Evolutionary conservation across 2,888 invertebrate species (phyloP).

Genomic region (Coremacera marginata): DNA sequence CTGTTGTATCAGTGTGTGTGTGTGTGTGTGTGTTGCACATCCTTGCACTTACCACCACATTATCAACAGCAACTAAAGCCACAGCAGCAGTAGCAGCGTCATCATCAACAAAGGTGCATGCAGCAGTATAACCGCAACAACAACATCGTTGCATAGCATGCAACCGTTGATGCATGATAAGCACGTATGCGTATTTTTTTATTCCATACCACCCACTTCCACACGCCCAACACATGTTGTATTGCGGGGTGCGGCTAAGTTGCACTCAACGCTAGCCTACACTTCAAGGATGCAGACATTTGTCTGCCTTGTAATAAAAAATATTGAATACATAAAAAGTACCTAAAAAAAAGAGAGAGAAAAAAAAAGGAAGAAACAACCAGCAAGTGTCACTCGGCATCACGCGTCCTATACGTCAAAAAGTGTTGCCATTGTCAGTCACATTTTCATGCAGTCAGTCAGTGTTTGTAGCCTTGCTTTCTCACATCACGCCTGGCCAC

Average conservation of each 20-base stretch:
- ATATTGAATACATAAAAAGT: not conserved
- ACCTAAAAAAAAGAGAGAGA: too few species aligned
- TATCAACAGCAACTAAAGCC: constrained; percentile 18
- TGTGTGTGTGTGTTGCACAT: constrained; percentile 30
- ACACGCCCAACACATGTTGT: not conserved
- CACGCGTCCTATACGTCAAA: constrained; percentile 58
- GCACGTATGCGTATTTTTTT: constrained; percentile 30
- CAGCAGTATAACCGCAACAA: constrained; percentile 23
- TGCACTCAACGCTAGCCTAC: constrained; percentile 20
- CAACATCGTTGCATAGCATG: constrained; percentile 3
- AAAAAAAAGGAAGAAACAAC: not conserved
- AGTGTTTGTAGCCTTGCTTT: not conserved
- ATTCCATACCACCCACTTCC: too few species aligned
- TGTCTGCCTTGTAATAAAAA: constrained; percentile 32
- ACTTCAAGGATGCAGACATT: constrained; percentile 34
- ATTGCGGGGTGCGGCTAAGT: too few species aligned
- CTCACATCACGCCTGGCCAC: not conserved
- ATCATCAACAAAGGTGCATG: not conserved
- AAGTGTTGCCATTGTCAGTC: constrained; percentile 31
- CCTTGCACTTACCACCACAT: constrained; percentile 29
- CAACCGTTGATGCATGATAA: constrained; percentile 35
- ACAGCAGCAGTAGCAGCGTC: not conserved
- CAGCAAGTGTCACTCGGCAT: constrained; percentile 34
- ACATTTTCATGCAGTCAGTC: constrained; percentile 24
- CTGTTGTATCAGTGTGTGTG: not conserved